A percentile compares a stretch with the other conserved stretches of the same genome.
These are phyloP conservation scores for Megastigmus dorsalis DNA, from an alignment of 2,888 invertebrate genomes.

Conservation along the genomic window DNA sequence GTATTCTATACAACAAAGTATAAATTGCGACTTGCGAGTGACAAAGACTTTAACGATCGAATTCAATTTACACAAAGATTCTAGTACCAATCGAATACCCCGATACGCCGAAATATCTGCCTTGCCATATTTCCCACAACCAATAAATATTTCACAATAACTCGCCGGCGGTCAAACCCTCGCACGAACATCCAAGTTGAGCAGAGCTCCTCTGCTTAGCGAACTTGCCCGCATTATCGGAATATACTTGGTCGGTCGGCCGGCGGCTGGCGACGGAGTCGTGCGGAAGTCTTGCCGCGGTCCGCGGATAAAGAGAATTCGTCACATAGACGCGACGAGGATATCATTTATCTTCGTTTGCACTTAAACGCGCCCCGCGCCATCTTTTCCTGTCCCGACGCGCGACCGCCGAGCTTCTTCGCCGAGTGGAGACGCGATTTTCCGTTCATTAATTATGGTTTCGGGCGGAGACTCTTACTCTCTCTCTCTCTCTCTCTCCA, in stretches of 20 bases:
- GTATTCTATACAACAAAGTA: too few species aligned
- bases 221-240: conserved; percentile 23
- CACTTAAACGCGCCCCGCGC: neutral
- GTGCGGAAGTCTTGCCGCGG: conserved; percentile 1
- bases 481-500: too few species aligned
- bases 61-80: too few species aligned
- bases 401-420: conserved; percentile 10
- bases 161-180: too few species aligned
- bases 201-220: conserved; percentile 25
- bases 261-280: neutral
- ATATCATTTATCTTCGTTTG: conserved; percentile 49
- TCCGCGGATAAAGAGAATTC: conserved; percentile 42
- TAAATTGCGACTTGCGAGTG: too few species aligned
- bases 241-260: conserved; percentile 15
- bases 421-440: conserved; percentile 23
- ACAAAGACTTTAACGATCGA: too few species aligned
- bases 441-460: conserved; percentile 50
- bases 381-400: conserved; percentile 23
- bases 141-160: too few species aligned
- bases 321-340: conserved; percentile 10
- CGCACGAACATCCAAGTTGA: too few species aligned
- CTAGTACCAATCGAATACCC: too few species aligned
- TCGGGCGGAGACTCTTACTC: conserved; percentile 11
- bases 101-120: too few species aligned
- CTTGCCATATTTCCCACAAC: too few species aligned